Base-by-base conservation (phyloP, 2,113 vertebrate species). In the Mirounga angustirostris region DNA sequence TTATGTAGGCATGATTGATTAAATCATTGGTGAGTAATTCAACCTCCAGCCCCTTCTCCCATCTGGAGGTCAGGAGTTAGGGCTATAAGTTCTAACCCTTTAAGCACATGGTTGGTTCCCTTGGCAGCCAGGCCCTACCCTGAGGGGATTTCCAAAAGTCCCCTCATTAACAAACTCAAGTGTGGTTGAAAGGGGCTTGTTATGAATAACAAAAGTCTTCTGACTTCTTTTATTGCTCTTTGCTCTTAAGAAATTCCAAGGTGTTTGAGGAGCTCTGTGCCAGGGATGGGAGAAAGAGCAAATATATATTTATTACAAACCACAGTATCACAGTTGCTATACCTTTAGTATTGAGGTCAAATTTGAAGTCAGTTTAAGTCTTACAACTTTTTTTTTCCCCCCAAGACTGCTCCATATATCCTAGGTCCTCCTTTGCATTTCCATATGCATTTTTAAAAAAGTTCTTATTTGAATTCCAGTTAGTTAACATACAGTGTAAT, bases 311-410 rank as follows among this genome's bases (percentile, higher is more conserved):
- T 88, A 50, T 50, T 94, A 50, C 52, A 81, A 36, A 67, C 63
- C 81, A 89, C 22, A 56, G 2, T 76, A 76, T 46, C 28, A 65
- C 6, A 76, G 69, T 84, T 94, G 50, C 33, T 78, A 63, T 63
- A 54, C 65, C 11, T n/a, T 82, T 89, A 71, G 36, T 89, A 80
- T 33, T 54, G n/a, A 67, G 67, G 69, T 67, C 91, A 84, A 40
- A 81, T 61, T 78, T 94, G 73, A 97, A 94, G 73, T 81, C 69
- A 24, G 14, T 83, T 73, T 93, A 92, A 86, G 40, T 85, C 54
- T 15, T 92, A 5, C 19, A 92, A 10, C 50, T 26, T 78, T 30
- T 90, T 50, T 71, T 46, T 10, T n/a, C 50, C 40, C 40, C 61
- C 40, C 24, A 97, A 50, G 50, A 54, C 61, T 28, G 13, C 46